These are phyloP conservation scores for Apis florea DNA, from an alignment of 1,140 invertebrate genomes.

Conservation along the genomic window DNA sequence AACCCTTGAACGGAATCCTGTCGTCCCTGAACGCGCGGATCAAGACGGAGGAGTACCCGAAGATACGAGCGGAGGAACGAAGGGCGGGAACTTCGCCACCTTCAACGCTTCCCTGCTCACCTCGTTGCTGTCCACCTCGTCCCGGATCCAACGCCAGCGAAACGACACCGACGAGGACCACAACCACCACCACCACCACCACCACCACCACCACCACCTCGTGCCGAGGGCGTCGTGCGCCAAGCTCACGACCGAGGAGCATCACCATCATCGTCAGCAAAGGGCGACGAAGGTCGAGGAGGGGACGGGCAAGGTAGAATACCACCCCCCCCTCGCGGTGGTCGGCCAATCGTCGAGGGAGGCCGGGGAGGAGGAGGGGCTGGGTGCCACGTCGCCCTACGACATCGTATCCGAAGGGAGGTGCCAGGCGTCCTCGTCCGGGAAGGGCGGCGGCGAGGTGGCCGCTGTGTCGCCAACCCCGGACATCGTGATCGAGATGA, in stretches of 20 bases:
- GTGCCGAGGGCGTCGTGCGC: constrained; percentile 37
- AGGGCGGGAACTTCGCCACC: constrained; percentile 42
- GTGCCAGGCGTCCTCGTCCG: constrained; percentile 13
- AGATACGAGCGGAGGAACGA: constrained; percentile 51
- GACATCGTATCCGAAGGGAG: constrained; percentile 64
- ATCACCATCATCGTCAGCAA: constrained; percentile 25
- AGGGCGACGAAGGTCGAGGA: background rate
- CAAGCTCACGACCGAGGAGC: constrained; percentile 51
- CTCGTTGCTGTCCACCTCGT: constrained; percentile 65
- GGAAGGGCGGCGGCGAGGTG: constrained; percentile 8
- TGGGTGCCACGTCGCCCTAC: constrained; percentile 65
- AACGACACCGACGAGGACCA: constrained; percentile 47
- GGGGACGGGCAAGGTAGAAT: constrained; percentile 61
- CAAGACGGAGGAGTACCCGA: constrained; percentile 68
- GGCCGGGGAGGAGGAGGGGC: constrained; percentile 60
- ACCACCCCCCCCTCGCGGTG: constrained; percentile 37
- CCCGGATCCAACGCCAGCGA: constrained; percentile 32
- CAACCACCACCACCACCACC: too few relatives aligned
- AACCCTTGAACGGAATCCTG: constrained; percentile 70
- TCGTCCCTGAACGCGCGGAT: constrained; percentile 66
- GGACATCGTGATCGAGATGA: constrained; percentile 74
- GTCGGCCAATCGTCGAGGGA: constrained; percentile 60
- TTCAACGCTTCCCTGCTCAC: constrained; percentile 71
- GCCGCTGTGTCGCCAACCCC: constrained; percentile 56
- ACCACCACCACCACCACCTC: too few relatives aligned